These are phyloP conservation scores for Anhinga rufa DNA, from an alignment of 2,113 vertebrate genomes.

Conservation along the genomic window DNA sequence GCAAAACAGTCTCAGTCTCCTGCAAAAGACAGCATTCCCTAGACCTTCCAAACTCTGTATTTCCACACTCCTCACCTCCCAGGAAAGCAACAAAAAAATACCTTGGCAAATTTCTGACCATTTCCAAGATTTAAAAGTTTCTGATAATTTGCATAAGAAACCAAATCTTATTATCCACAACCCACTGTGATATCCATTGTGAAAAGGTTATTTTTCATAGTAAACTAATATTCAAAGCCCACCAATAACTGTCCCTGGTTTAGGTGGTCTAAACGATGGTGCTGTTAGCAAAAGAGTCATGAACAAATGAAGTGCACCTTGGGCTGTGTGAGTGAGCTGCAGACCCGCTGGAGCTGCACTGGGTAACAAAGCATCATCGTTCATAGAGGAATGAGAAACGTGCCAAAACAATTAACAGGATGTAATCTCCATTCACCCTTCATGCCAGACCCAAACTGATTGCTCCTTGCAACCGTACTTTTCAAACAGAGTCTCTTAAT, in stretches of 20 bases:
- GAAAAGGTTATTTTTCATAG: not conserved
- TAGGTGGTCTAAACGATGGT: not conserved
- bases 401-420: conserved; percentile 10
- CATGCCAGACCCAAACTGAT: not conserved
- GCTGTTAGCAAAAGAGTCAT: not conserved
- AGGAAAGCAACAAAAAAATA: not conserved
- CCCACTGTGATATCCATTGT: not conserved
- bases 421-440: not conserved
- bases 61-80: not conserved
- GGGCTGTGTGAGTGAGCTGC: not conserved
- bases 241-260: not conserved
- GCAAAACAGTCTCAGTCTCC: not conserved
- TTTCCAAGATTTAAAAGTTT: not conserved
- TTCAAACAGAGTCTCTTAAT: not conserved
- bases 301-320: not conserved
- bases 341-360: not conserved
- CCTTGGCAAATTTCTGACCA: not conserved
- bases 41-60: not conserved
- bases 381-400: not conserved
- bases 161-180: not conserved
- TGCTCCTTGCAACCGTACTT: not conserved
- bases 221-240: not conserved
- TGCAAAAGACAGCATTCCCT: not conserved
- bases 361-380: not conserved
- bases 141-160: not conserved